Evolutionary conservation across 2,888 invertebrate genomes (phyloP).

Genomic region (Netelia melanura): DNA sequence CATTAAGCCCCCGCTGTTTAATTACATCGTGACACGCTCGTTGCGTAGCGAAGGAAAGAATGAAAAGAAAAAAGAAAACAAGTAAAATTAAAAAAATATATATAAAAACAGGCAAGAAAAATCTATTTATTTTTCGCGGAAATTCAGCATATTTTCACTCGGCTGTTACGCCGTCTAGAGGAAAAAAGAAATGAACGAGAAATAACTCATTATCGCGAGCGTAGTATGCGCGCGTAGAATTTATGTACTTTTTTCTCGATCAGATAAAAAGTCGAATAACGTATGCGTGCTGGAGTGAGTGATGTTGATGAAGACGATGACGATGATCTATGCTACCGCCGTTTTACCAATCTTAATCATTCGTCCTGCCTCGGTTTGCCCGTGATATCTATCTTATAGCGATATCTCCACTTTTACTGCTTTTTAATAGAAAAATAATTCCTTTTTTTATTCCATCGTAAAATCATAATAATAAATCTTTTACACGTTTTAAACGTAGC

Average conservation of each 20-base stretch:
- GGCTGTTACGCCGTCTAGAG: slow-evolving; percentile 17
- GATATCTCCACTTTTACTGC: neutral
- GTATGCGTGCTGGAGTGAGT: slow-evolving; percentile 11
- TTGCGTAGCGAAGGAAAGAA: slow-evolving; percentile 28
- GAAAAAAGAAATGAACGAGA: slow-evolving; percentile 16
- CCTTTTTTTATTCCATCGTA: neutral
- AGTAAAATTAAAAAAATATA: neutral
- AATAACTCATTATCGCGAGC: slow-evolving; percentile 4
- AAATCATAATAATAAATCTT: neutral
- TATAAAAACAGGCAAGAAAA: slow-evolving; percentile 6
- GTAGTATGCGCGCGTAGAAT: neutral
- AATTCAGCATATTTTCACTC: slow-evolving; percentile 39
- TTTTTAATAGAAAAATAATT: neutral
- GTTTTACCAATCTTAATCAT: slow-evolving; percentile 28
- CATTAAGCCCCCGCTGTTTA: slow-evolving; percentile 34
- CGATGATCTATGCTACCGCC: neutral
- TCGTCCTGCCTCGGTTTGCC: neutral
- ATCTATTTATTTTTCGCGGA: slow-evolving; percentile 34
- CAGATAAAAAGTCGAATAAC: slow-evolving; percentile 29
- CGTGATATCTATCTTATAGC: neutral
- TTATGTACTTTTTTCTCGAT: slow-evolving; percentile 27
- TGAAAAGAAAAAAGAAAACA: slow-evolving; percentile 2
- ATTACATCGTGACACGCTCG: slow-evolving; percentile 38
- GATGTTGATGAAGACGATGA: slow-evolving; percentile 26
- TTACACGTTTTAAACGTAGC: neutral